phyloP scores from a whole-genome alignment of 37 sponge, comb jelly and placozoan genomes.

The Agelas oroides region DNA sequence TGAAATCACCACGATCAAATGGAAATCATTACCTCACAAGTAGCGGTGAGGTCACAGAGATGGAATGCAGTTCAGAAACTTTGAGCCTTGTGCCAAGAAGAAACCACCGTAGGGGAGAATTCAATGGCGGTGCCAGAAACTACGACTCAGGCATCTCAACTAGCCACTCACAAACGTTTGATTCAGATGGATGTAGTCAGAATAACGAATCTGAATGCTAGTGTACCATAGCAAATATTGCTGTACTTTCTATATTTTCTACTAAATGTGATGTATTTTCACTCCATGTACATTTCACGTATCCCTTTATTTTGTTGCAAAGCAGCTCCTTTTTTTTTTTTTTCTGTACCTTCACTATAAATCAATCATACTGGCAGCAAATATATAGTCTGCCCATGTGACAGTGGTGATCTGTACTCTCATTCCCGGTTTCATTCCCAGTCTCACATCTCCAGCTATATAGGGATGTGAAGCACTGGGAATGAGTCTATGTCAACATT shows the following conservation, averaged over 20 bases:
- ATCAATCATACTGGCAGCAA: too few relatives aligned
- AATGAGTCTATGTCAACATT: too few relatives aligned
- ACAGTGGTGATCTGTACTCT: too few relatives aligned
- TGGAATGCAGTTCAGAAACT: background rate
- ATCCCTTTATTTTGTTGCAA: too few relatives aligned
- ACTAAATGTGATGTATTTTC: background rate
- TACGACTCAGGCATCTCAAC: constrained; percentile 32
- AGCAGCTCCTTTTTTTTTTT: too few relatives aligned
- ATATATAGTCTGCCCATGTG: too few relatives aligned
- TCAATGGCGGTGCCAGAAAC: background rate
- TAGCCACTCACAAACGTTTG: constrained; percentile 21
- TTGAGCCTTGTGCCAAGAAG: constrained; percentile 6
- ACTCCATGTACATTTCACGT: background rate
- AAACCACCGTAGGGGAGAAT: background rate
- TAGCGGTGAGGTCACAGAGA: background rate
- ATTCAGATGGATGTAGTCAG: constrained; percentile 15
- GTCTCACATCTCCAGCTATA: too few relatives aligned
- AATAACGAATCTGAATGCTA: constrained; percentile 13
- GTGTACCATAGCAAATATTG: background rate
- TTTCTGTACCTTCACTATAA: too few relatives aligned
- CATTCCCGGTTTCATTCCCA: too few relatives aligned
- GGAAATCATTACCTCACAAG: background rate
- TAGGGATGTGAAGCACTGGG: too few relatives aligned
- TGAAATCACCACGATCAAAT: constrained; percentile 13
- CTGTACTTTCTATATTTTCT: background rate